A percentile compares a stretch with the other conserved stretches of the same genome.
Evolutionary conservation across 2,797 vertebrate species (phyloP).

Genomic region (Dryobates pubescens): DNA sequence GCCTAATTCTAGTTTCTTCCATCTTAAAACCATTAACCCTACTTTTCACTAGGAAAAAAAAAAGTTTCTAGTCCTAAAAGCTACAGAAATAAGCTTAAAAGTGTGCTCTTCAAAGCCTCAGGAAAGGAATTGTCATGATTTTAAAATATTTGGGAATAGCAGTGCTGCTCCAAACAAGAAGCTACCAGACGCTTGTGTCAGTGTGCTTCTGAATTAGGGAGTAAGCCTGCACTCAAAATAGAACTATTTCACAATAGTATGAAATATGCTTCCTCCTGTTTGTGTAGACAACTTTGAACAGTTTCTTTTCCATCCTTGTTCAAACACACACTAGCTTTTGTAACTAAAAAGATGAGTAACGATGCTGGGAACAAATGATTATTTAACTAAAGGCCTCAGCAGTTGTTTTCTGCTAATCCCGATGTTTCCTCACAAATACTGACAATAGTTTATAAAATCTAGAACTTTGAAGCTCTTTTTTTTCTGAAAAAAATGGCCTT

Average conservation of each 20-base stretch:
- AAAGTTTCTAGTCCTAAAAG: not conserved
- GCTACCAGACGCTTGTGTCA: not conserved
- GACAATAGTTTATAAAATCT: not conserved
- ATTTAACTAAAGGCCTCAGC: not conserved
- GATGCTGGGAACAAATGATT: not conserved
- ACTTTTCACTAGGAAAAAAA: not conserved
- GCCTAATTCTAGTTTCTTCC: no score
- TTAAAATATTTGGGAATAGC: constrained; percentile 3
- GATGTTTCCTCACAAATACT: not conserved
- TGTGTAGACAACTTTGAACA: not conserved
- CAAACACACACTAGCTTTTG: not conserved
- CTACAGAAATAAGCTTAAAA: not conserved
- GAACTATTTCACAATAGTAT: not conserved
- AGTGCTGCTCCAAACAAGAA: not conserved
- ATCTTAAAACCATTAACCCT: no score
- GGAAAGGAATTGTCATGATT: not conserved
- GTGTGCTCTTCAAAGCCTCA: not conserved
- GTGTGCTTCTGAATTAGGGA: not conserved
- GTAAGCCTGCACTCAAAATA: not conserved
- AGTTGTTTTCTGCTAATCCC: not conserved
- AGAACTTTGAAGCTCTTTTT: not conserved
- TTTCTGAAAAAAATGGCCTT: not conserved
- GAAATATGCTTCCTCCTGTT: not conserved
- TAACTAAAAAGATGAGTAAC: not conserved
- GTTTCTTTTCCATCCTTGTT: not conserved